Conservation (phyloP, 2,797 vertebrate species). For the Tauraco hartlaubi region DNA sequence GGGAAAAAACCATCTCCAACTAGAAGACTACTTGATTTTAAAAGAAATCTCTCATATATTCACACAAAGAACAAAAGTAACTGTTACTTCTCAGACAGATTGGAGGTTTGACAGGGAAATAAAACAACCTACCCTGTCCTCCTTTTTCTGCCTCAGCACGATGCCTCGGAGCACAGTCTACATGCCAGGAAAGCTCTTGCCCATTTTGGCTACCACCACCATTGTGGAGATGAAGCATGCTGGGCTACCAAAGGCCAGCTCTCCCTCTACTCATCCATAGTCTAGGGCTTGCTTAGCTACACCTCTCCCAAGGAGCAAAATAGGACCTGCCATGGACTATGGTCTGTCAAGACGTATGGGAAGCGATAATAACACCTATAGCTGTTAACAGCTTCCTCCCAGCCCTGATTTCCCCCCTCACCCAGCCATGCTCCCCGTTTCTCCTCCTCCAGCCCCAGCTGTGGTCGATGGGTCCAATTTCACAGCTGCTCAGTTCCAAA, state of each 20-base stretch:
- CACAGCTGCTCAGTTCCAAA: slow-evolving; percentile 77
- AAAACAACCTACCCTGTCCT: rapidly evolving
- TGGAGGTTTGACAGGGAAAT: not conserved
- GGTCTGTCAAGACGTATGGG: rapidly evolving
- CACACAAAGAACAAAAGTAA: not conserved
- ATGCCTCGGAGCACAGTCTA: not conserved
- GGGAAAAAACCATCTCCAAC: not conserved
- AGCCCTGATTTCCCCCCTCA: not conserved
- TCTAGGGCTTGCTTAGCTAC: not conserved
- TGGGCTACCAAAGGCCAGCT: not conserved
- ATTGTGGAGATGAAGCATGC: rapidly evolving
- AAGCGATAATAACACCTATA: rapidly evolving
- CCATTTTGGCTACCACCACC: not conserved
- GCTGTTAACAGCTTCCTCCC: not conserved
- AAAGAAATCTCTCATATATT: not conserved
- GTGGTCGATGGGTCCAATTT: slow-evolving; percentile 71
- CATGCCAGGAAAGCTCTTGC: not conserved
- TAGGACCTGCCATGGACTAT: rapidly evolving
- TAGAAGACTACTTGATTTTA: not conserved
- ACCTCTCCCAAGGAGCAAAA: rapidly evolving
- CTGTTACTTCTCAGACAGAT: not conserved
- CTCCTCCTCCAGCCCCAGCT: slow-evolving; percentile 68
- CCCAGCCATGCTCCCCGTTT: not conserved
- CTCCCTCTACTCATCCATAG: not conserved
- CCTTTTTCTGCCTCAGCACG: not conserved